These are phyloP conservation scores for Aproaerema taeniolella DNA, from an alignment of 2,888 invertebrate genomes.

Conservation along the genomic window DNA sequence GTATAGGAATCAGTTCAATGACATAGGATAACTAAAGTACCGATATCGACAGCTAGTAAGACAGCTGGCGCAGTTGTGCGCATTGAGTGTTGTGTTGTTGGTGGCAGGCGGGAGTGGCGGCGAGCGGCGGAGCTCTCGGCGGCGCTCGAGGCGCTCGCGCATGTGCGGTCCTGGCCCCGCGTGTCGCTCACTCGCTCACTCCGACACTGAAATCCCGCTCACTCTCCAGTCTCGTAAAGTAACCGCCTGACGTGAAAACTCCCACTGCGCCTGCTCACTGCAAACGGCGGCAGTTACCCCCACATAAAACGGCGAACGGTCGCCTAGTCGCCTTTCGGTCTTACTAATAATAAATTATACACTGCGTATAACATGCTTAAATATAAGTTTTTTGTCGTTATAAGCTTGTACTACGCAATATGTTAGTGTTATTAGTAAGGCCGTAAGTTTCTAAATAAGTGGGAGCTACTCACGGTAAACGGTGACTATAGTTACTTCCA, in stretches of 20 bases:
- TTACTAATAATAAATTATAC: too few relatives aligned
- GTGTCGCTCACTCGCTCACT: conserved; percentile 63
- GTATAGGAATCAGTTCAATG: too few relatives aligned
- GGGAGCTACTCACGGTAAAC: too few relatives aligned
- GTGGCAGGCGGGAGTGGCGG: conserved; percentile 59
- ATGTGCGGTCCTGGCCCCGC: conserved; percentile 60
- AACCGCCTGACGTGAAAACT: conserved; percentile 55
- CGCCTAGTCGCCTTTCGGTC: too few relatives aligned
- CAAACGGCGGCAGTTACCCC: neutral
- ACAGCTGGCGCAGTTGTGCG: neutral
- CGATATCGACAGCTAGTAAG: neutral
- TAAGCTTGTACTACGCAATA: too few relatives aligned
- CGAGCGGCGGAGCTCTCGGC: conserved; percentile 66
- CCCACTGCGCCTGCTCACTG: conserved; percentile 20
- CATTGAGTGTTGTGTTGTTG: conserved; percentile 1
- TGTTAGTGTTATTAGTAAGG: too few relatives aligned
- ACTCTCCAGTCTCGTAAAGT: conserved; percentile 76
- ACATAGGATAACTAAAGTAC: too few relatives aligned
- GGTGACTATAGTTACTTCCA: too few relatives aligned
- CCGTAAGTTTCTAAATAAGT: too few relatives aligned
- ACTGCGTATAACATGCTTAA: too few relatives aligned
- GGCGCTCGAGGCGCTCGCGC: conserved; percentile 69
- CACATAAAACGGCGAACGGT: neutral
- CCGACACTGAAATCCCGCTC: conserved; percentile 75
- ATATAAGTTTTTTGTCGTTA: too few relatives aligned